Percentiles rank a stretch among this genome's conserved stretches.
These are phyloP conservation scores for Charadrius vociferus DNA, from an alignment of 2,113 vertebrate species.

Conservation along the genomic window DNA sequence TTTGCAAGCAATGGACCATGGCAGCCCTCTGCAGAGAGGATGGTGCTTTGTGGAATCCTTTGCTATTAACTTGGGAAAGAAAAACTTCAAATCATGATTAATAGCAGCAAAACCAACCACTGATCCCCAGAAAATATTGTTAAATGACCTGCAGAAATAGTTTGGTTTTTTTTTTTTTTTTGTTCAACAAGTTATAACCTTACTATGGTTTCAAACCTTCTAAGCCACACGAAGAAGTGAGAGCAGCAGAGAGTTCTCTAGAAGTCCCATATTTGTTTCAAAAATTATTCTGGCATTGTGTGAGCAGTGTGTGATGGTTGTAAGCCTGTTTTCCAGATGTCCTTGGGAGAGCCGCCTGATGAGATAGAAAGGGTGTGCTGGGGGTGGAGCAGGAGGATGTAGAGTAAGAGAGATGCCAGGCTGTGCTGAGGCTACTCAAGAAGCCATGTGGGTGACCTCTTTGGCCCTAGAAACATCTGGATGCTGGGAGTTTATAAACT, in stretches of 20 bases:
- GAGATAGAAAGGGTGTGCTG: neutral
- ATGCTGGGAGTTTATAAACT: neutral
- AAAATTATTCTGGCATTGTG: neutral
- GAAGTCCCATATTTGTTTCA: neutral
- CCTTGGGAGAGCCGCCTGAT: rapidly evolving
- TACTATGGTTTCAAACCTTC: neutral
- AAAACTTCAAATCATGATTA: neutral
- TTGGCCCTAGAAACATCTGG: neutral
- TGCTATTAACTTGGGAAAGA: neutral
- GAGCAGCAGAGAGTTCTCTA: neutral
- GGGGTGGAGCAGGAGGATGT: neutral
- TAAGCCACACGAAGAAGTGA: neutral
- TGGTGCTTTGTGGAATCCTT: neutral
- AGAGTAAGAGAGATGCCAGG: neutral
- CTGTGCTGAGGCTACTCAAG: neutral
- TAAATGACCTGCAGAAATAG: neutral
- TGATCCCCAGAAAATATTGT: neutral
- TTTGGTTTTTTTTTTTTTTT: neutral
- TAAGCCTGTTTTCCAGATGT: neutral
- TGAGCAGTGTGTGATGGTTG: neutral
- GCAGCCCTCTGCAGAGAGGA: neutral
- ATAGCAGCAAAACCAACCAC: neutral
- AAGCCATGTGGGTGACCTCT: neutral
- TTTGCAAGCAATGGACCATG: neutral
- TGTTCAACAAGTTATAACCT: neutral